Evolutionary conservation across 2,888 invertebrate species (phyloP).

Genomic region (Pristionchus mayeri): DNA sequence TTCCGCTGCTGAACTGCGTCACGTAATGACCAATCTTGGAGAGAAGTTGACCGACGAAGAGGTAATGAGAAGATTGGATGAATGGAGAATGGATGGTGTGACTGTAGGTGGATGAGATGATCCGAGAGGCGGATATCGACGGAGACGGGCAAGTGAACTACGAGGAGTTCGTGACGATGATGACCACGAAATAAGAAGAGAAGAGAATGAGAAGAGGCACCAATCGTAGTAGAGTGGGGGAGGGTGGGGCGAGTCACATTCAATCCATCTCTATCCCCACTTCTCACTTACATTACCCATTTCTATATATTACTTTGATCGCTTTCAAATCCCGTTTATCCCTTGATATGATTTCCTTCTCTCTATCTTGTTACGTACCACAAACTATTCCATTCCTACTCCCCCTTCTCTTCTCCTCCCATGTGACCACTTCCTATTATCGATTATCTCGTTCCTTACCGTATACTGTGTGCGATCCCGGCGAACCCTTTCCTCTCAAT

Average conservation of each 20-base stretch:
- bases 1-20: constrained; percentile 96
- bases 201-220: no score
- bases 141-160: constrained; percentile 99
- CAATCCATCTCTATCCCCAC: background rate
- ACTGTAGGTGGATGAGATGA: constrained; percentile 96
- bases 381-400: background rate
- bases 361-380: constrained; percentile 3
- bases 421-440: background rate
- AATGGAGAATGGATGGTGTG: background rate
- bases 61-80: constrained; percentile 59
- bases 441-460: background rate
- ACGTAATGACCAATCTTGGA: constrained; percentile 99
- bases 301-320: constrained; percentile 36
- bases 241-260: background rate
- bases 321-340: constrained; percentile 28
- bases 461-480: constrained; percentile 28
- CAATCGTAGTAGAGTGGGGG: background rate
- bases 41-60: constrained; percentile 99
- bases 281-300: constrained; percentile 20
- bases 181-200: constrained; percentile 74
- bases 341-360: constrained; percentile 5
- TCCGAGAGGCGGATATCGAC: constrained; percentile 96
- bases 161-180: constrained; percentile 77
- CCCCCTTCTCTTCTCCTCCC: background rate
- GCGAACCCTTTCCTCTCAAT: constrained; percentile 6